Evolutionary conservation across 2,888 invertebrate genomes (phyloP).

Genomic region (Pyrrhosoma nymphula): DNA sequence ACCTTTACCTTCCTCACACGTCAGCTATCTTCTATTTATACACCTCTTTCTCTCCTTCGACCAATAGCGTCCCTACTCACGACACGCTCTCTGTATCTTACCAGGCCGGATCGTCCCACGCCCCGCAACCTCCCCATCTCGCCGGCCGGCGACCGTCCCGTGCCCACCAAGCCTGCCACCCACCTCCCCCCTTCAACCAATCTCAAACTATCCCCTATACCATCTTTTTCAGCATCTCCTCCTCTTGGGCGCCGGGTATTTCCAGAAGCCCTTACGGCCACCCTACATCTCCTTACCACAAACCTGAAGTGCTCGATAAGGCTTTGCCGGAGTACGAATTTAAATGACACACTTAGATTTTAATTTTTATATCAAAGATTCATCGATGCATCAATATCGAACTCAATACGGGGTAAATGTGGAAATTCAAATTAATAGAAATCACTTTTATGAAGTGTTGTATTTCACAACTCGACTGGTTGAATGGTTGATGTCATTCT

Average conservation of each 20-base stretch:
- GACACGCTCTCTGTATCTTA: background rate
- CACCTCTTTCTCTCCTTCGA: background rate
- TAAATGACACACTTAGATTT: no score
- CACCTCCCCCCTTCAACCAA: no score
- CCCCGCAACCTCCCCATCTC: background rate
- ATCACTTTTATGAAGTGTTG: no score
- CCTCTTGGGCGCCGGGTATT: background rate
- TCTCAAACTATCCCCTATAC: no score
- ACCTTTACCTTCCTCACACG: background rate
- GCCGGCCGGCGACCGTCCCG: background rate
- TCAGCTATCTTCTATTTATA: slow-evolving; percentile 63
- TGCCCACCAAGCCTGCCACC: background rate
- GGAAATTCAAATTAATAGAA: no score
- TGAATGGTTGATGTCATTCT: no score
- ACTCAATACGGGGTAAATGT: no score
- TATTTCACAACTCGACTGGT: no score
- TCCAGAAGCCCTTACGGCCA: background rate
- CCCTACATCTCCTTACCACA: background rate
- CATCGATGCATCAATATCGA: no score
- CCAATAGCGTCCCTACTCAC: background rate
- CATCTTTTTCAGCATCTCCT: background rate
- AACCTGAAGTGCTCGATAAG: background rate
- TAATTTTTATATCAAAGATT: no score
- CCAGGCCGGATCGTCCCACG: background rate
- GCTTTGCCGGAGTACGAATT: no score